These are phyloP conservation scores for Agonum fuliginosum DNA, from an alignment of 2,888 invertebrate genomes.

Conservation along the genomic window DNA sequence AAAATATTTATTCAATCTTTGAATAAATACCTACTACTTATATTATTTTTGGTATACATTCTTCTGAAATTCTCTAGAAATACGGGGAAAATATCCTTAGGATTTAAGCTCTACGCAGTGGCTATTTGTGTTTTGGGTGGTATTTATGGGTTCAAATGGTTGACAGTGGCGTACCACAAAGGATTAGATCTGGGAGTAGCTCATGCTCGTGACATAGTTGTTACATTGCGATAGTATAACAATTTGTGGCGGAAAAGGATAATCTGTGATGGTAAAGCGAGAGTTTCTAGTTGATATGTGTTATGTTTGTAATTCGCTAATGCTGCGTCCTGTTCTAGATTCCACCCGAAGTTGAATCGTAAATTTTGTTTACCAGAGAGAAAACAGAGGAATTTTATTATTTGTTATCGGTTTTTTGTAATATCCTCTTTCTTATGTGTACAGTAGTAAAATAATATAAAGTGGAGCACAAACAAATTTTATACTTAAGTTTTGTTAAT, in stretches of 20 bases:
- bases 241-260: slow-evolving; percentile 9
- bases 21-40: too few species aligned
- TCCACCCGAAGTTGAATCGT: background rate
- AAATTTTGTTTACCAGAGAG: background rate
- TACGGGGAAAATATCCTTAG: too few species aligned
- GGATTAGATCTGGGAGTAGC: background rate
- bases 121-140: slow-evolving; percentile 12
- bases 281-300: slow-evolving; percentile 26
- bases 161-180: slow-evolving; percentile 18
- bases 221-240: slow-evolving; percentile 8
- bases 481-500: too few species aligned
- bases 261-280: slow-evolving; percentile 23
- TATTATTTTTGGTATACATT: too few species aligned
- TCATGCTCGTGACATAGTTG: background rate
- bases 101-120: slow-evolving; percentile 12
- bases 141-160: slow-evolving; percentile 21
- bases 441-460: too few species aligned
- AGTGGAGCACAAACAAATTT: too few species aligned
- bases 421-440: too few species aligned
- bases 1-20: too few species aligned
- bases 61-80: too few species aligned
- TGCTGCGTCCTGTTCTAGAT: background rate
- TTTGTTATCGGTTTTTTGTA: too few species aligned
- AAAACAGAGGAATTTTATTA: background rate
- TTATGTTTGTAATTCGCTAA: slow-evolving; percentile 25